Evolutionary conservation across 1,140 invertebrate genomes (phyloP).

Genomic region (Apocrypta bakeri): DNA sequence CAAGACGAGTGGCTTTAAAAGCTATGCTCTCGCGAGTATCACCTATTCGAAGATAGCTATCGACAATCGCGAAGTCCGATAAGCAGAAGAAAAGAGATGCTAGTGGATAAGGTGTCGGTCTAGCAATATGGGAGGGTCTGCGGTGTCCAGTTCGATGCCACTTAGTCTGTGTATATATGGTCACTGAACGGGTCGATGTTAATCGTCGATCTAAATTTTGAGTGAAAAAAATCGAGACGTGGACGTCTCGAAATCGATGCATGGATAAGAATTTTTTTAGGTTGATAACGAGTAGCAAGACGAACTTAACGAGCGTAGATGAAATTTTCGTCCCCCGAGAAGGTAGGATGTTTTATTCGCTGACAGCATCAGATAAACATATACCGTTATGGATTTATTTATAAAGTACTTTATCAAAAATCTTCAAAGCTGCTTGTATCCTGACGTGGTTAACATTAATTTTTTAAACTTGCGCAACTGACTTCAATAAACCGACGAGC

Average conservation of each 20-base stretch:
- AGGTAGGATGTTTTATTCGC: no score
- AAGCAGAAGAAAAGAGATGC: slow-evolving; percentile 12
- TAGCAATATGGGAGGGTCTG: not conserved
- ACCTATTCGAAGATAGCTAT: slow-evolving; percentile 66
- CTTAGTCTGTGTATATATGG: not conserved
- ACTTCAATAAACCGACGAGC: no score
- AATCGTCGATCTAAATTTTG: not conserved
- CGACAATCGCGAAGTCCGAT: slow-evolving; percentile 59
- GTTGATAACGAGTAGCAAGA: not conserved
- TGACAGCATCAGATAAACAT: no score
- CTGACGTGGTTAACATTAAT: no score
- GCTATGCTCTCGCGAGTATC: slow-evolving; percentile 52
- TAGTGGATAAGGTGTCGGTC: not conserved
- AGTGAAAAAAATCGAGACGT: not conserved
- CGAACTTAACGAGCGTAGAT: no score
- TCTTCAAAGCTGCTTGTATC: no score
- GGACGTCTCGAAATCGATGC: not conserved
- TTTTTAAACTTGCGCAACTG: no score
- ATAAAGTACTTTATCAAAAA: no score
- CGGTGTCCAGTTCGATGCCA: not conserved
- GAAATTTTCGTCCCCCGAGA: no score
- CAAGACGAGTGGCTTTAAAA: slow-evolving; percentile 31
- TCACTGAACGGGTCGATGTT: not conserved
- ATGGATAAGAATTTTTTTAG: not conserved
- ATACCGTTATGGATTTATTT: no score